Evolutionary conservation across 92 coral and sea anemone genomes (phyloP).

Genomic region (Epizoanthus stellaris): DNA sequence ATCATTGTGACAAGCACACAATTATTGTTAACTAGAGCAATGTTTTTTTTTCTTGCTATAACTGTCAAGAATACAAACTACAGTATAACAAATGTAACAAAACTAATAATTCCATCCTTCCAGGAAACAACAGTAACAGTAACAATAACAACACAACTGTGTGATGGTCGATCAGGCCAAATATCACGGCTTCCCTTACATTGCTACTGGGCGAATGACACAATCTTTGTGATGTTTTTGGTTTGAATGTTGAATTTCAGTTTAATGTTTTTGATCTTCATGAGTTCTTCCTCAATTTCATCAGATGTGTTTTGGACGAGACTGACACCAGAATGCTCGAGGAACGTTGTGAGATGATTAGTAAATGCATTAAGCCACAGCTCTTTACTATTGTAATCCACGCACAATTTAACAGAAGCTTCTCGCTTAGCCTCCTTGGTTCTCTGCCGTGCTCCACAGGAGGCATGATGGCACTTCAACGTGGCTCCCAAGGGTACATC

Average conservation of each 20-base stretch:
- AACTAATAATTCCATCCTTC: background rate
- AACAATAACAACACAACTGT: too few species aligned
- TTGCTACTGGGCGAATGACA: background rate
- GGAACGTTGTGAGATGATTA: constrained; percentile 9
- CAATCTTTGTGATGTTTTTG: constrained; percentile 33
- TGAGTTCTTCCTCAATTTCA: constrained; percentile 40
- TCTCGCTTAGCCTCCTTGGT: constrained; percentile 17
- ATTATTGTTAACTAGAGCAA: background rate
- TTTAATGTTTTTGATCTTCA: constrained; percentile 14
- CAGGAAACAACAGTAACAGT: background rate
- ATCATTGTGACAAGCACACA: constrained; percentile 10
- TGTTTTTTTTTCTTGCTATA: background rate
- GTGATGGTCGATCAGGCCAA: background rate
- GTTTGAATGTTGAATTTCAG: constrained; percentile 42
- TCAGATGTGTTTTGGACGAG: constrained; percentile 20
- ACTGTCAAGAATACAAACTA: background rate
- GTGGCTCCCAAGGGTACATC: constrained; percentile 7
- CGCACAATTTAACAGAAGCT: constrained; percentile 48
- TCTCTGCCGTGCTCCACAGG: constrained; percentile 30
- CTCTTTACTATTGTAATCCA: constrained; percentile 21
- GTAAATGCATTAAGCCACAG: constrained; percentile 47
- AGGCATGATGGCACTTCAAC: constrained; percentile 2
- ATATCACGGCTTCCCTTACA: background rate
- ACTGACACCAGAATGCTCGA: constrained; percentile 34
- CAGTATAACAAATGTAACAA: constrained; percentile 20